phyloP scores from a whole-genome alignment of 2,888 invertebrate species.

The Harpalus rubripes region DNA sequence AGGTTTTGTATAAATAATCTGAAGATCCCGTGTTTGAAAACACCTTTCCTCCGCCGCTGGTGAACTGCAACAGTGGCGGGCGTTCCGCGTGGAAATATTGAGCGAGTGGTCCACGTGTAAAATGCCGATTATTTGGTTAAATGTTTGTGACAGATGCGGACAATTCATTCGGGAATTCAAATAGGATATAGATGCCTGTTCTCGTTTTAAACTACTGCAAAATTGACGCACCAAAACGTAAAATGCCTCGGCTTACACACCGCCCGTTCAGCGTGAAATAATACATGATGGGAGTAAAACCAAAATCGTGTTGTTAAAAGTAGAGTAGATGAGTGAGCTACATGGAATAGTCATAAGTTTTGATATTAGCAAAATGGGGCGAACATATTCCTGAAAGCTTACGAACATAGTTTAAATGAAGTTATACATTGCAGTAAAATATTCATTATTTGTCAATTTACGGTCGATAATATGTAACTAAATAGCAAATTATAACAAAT shows the following conservation, averaged over 20 bases:
- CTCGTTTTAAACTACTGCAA: constrained; percentile 44
- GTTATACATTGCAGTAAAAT: not conserved
- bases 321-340: not conserved
- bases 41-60: not conserved
- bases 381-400: not conserved
- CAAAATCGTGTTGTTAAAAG: constrained; percentile 6
- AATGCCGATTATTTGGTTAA: constrained; percentile 46
- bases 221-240: constrained; percentile 14
- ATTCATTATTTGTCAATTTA: not conserved
- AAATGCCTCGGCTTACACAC: not conserved
- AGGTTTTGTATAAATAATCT: no score
- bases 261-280: not conserved
- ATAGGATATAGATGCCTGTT: constrained; percentile 35
- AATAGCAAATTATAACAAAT: no score
- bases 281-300: not conserved
- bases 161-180: constrained; percentile 34
- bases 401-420: not conserved
- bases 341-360: not conserved
- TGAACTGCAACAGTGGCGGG: not conserved
- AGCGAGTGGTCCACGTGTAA: constrained; percentile 26
- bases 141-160: constrained; percentile 49
- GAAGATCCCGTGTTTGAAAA: not conserved
- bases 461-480: no score
- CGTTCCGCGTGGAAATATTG: constrained; percentile 14
- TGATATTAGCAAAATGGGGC: not conserved